These are phyloP conservation scores for Plagiodera versicolora DNA, from an alignment of 2,888 invertebrate species.

Conservation along the genomic window DNA sequence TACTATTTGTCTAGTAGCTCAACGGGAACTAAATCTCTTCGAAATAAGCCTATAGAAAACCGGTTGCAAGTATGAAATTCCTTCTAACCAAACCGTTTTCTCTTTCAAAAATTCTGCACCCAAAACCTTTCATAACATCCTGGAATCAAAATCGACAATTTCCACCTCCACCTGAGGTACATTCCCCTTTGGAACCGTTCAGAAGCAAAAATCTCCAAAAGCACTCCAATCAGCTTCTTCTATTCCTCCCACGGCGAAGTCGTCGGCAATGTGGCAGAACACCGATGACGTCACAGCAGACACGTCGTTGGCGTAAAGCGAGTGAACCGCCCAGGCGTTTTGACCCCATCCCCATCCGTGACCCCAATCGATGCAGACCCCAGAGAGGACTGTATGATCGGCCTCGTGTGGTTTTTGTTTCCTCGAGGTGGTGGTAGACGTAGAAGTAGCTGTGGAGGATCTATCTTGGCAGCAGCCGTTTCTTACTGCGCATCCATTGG, in stretches of 20 bases:
- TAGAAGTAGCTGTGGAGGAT: constrained; percentile 19
- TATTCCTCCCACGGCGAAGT: constrained; percentile 63
- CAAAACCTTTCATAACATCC: too few species aligned
- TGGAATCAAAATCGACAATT: background rate
- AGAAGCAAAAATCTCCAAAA: constrained; percentile 59
- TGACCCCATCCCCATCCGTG: constrained; percentile 79
- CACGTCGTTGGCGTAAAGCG: constrained; percentile 46
- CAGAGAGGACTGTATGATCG: constrained; percentile 51
- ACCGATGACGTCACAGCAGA: constrained; percentile 65
- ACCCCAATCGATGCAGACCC: constrained; percentile 62
- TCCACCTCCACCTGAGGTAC: background rate
- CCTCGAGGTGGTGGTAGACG: constrained; percentile 31
- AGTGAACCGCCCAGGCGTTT: constrained; percentile 26
- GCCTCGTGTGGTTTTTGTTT: constrained; percentile 35
- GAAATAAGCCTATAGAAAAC: too few species aligned
- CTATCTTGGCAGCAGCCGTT: constrained; percentile 39
- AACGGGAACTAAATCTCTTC: too few species aligned
- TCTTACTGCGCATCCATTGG: constrained; percentile 30
- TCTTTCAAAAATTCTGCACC: too few species aligned
- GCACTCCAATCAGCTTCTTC: constrained; percentile 67
- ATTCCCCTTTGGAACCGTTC: constrained; percentile 11
- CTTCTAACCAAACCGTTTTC: too few species aligned
- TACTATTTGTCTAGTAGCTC: too few species aligned
- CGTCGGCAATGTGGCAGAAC: constrained; percentile 54
- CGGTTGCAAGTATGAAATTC: too few species aligned